Percentiles rank a stretch among this genome's conserved stretches.
Evolutionary conservation across 1,140 invertebrate species (phyloP).

Genomic region (Spodoptera litura): DNA sequence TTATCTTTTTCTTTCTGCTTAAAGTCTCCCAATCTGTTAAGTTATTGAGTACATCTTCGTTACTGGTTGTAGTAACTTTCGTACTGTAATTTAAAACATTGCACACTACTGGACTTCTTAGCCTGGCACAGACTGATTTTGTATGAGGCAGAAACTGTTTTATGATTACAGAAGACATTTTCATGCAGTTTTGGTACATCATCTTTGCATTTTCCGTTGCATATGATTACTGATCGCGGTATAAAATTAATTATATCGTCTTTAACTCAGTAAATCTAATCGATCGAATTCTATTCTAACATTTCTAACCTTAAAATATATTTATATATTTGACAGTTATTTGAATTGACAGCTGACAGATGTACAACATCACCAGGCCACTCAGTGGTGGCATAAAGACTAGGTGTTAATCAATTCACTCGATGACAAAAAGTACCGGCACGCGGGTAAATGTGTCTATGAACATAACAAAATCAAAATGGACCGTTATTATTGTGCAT

Average conservation of each 20-base stretch:
- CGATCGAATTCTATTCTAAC: too few species aligned
- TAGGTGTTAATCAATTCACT: too few species aligned
- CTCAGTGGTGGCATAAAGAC: too few species aligned
- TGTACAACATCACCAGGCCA: too few species aligned
- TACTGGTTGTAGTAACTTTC: conserved; percentile 51
- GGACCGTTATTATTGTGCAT: not conserved
- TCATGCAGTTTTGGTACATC: conserved; percentile 10
- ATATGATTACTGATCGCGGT: too few species aligned
- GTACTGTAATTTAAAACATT: conserved; percentile 59
- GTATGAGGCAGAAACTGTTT: conserved; percentile 41
- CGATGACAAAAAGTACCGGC: too few species aligned
- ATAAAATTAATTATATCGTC: too few species aligned
- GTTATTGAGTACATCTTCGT: conserved; percentile 62
- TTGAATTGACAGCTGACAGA: too few species aligned
- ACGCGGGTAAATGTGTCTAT: too few species aligned
- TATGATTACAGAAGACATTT: conserved; percentile 44
- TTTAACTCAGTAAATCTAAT: too few species aligned
- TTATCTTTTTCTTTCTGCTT: conserved; percentile 88
- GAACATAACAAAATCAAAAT: conserved; percentile 18
- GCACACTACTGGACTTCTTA: conserved; percentile 29
- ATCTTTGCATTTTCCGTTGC: not conserved
- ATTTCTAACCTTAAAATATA: too few species aligned
- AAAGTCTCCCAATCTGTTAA: conserved; percentile 80
- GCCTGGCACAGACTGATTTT: conserved; percentile 33
- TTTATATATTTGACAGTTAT: too few species aligned